Conservation (phyloP, 2,113 vertebrate genomes). For the Phrynosoma blainvillii region DNA sequence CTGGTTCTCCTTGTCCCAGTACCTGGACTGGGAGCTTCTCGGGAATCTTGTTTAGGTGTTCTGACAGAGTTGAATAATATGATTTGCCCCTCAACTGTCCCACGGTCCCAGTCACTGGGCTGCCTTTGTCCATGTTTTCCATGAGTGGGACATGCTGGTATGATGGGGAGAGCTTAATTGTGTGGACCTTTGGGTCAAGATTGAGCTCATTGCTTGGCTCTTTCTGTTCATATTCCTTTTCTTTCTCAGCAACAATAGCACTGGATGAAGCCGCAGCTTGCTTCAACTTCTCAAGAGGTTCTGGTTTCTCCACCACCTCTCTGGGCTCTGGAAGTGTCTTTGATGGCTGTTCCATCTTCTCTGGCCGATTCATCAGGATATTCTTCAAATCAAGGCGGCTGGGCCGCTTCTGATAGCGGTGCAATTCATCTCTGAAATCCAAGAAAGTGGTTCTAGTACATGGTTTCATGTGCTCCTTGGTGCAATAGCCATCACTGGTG, state of each 20-base stretch:
- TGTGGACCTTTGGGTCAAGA: slow-evolving; percentile 81
- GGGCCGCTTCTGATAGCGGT: slow-evolving; percentile 81
- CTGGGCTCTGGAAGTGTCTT: slow-evolving; percentile 15
- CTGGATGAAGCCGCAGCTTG: slow-evolving; percentile 65
- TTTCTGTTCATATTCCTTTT: slow-evolving; percentile 40
- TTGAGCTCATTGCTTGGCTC: slow-evolving; percentile 68
- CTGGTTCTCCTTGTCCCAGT: slow-evolving; percentile 73
- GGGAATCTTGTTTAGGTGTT: slow-evolving; percentile 78
- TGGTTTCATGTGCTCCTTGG: slow-evolving; percentile 85
- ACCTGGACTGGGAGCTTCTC: slow-evolving; percentile 76
- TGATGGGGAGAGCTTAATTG: slow-evolving; percentile 92
- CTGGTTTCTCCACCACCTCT: neutral
- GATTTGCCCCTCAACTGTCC: rapidly evolving
- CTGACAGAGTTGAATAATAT: slow-evolving; percentile 48
- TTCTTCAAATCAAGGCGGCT: slow-evolving; percentile 89
- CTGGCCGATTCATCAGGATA: slow-evolving; percentile 71
- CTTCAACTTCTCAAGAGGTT: slow-evolving; percentile 55
- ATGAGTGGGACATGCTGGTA: slow-evolving; percentile 90
- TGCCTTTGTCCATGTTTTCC: slow-evolving; percentile 76
- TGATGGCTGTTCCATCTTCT: slow-evolving; percentile 26
- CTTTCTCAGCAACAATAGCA: slow-evolving; percentile 69
- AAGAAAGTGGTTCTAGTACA: slow-evolving; percentile 74
- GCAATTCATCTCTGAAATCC: slow-evolving; percentile 64
- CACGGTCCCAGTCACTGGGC: rapidly evolving
- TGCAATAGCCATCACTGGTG: slow-evolving; percentile 90